phyloP scores from a whole-genome alignment of 1,140 invertebrate genomes.

The Pogonomyrmex californicus region DNA sequence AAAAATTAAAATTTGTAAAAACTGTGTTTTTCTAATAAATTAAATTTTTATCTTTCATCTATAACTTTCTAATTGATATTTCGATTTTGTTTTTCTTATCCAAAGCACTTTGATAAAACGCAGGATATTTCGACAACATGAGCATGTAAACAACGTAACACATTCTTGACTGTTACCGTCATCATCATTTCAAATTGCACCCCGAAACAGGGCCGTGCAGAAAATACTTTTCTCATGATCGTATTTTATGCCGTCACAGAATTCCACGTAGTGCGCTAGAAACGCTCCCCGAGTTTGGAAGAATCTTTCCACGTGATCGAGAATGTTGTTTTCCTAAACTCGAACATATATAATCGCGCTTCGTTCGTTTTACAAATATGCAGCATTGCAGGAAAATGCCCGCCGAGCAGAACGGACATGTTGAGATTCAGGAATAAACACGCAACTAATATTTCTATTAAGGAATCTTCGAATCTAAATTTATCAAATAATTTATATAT shows the following conservation, averaged over 20 bases:
- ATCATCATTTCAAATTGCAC: conserved; percentile 42
- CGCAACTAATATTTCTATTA: not conserved
- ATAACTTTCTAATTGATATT: not conserved
- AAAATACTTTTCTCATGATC: conserved; percentile 58
- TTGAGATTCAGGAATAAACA: not conserved
- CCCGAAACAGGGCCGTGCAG: conserved; percentile 13
- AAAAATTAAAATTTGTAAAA: conserved; percentile 5
- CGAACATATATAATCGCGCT: conserved; percentile 14
- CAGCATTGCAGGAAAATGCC: conserved; percentile 1
- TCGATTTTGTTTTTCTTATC: not conserved
- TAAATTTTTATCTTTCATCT: not conserved
- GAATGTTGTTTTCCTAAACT: conserved; percentile 60
- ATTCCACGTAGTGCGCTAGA: conserved; percentile 27
- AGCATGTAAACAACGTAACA: conserved; percentile 42
- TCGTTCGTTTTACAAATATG: conserved; percentile 47
- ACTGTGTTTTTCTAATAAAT: not conserved
- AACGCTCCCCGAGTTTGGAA: conserved; percentile 8
- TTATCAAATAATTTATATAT: not conserved
- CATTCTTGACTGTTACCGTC: not conserved
- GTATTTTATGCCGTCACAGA: conserved; percentile 36
- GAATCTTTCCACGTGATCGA: conserved; percentile 58
- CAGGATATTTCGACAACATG: conserved; percentile 6
- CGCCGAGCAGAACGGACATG: not conserved
- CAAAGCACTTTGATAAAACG: not conserved
- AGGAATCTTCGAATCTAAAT: not conserved